Evolutionary conservation across 2,113 vertebrate genomes (phyloP).

Genomic region (Neolamprologus hecqui): DNA sequence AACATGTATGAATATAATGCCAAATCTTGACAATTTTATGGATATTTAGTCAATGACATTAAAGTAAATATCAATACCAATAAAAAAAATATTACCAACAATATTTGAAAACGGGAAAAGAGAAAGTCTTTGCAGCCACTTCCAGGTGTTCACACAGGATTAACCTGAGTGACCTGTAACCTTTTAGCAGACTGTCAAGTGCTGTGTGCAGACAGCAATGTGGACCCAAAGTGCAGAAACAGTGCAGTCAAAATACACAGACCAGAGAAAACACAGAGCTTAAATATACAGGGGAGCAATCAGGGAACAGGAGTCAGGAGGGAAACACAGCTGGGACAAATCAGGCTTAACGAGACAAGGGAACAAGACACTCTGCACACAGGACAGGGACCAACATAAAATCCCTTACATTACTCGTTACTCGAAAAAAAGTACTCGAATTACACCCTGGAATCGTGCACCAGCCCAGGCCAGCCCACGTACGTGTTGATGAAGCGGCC

Average conservation of each 20-base stretch:
- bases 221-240: neutral
- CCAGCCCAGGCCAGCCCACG: neutral
- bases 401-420: neutral
- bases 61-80: neutral
- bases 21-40: fast-evolving
- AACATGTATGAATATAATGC: neutral
- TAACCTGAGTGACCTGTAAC: neutral
- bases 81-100: neutral
- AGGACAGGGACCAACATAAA: neutral
- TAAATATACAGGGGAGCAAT: neutral
- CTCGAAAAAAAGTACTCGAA: fast-evolving
- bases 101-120: fast-evolving
- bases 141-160: neutral
- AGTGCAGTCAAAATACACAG: neutral
- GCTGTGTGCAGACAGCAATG: neutral
- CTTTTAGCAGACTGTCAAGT: neutral
- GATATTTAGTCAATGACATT: neutral
- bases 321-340: neutral
- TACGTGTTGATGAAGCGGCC: neutral
- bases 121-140: neutral
- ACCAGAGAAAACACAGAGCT: fast-evolving
- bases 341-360: neutral
- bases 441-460: neutral
- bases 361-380: neutral
- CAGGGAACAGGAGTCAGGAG: neutral